Percentiles rank a stretch among this genome's conserved stretches.
Evolutionary conservation across 1,140 invertebrate genomes (phyloP).

Genomic region (Musca vetustissima): DNA sequence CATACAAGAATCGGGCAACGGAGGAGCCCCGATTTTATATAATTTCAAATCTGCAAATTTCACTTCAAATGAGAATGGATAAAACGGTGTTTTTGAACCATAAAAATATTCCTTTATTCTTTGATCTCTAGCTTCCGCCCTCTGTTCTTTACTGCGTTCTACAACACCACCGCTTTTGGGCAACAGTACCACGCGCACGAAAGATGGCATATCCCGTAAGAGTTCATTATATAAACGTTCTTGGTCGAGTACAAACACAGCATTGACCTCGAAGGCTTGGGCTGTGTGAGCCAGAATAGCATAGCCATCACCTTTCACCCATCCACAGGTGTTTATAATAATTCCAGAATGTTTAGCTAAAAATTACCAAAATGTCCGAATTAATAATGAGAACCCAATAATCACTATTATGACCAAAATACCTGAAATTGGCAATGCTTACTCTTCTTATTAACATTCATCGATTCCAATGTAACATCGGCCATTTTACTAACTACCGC

Average conservation of each 20-base stretch:
- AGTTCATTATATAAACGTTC: slow-evolving; percentile 95
- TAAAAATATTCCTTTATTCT: slow-evolving; percentile 95
- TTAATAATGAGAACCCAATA: too few species aligned
- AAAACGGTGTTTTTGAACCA: slow-evolving; percentile 78
- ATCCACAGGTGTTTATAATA: slow-evolving; percentile 97
- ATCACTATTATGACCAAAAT: too few species aligned
- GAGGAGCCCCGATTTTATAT: slow-evolving; percentile 92
- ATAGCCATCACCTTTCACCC: slow-evolving; percentile 91
- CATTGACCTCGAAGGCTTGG: slow-evolving; percentile 92
- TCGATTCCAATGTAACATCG: slow-evolving; percentile 79
- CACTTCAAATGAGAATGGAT: slow-evolving; percentile 90
- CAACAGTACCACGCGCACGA: slow-evolving; percentile 89
- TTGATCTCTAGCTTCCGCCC: slow-evolving; percentile 76
- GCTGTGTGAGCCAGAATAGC: slow-evolving; percentile 82
- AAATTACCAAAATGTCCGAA: slow-evolving; percentile 54
- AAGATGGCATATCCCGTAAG: slow-evolving; percentile 87
- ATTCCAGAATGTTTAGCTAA: slow-evolving; percentile 86
- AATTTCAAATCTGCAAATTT: slow-evolving; percentile 85
- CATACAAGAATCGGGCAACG: slow-evolving; percentile 91
- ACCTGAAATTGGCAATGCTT: slow-evolving; percentile 33
- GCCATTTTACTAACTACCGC: slow-evolving; percentile 82
- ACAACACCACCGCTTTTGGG: slow-evolving; percentile 97
- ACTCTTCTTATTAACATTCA: slow-evolving; percentile 86
- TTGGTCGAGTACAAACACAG: slow-evolving; percentile 95
- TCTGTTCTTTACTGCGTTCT: slow-evolving; percentile 71